A percentile compares a stretch with the other conserved stretches of the same genome.
These are phyloP conservation scores for Villa cingulata DNA, from an alignment of 2,888 invertebrate species.

Conservation along the genomic window DNA sequence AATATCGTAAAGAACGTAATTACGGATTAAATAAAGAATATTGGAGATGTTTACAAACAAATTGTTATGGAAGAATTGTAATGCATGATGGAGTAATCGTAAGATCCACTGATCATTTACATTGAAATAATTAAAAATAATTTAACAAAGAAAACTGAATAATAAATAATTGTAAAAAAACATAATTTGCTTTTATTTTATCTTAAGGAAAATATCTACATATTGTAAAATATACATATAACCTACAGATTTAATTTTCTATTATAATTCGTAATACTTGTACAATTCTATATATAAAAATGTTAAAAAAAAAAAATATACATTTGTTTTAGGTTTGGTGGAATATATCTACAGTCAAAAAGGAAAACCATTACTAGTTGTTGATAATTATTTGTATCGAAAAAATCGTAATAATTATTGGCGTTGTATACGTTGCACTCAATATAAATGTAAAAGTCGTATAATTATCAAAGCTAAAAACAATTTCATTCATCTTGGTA, in stretches of 20 bases:
- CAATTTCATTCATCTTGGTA: slow-evolving; percentile 17
- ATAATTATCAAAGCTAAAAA: slow-evolving; percentile 21
- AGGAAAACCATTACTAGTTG: slow-evolving; percentile 23
- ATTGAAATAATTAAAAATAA: too few relatives aligned
- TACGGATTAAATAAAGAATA: slow-evolving; percentile 15
- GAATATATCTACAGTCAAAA: slow-evolving; percentile 26
- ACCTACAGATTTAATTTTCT: too few relatives aligned
- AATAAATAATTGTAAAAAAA: too few relatives aligned
- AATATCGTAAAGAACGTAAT: slow-evolving; percentile 16
- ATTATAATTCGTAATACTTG: too few relatives aligned
- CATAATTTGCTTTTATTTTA: too few relatives aligned
- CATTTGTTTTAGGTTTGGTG: slow-evolving; percentile 20
- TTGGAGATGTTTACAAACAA: slow-evolving; percentile 18
- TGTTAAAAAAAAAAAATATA: too few relatives aligned
- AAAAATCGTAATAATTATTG: slow-evolving; percentile 26
- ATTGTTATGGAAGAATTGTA: slow-evolving; percentile 18
- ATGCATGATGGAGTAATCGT: slow-evolving; percentile 16
- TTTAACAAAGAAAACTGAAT: too few relatives aligned
- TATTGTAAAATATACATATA: too few relatives aligned
- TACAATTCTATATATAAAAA: too few relatives aligned
- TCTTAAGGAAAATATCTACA: too few relatives aligned
- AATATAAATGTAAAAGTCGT: slow-evolving; percentile 23
- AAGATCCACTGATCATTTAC: slow-evolving; percentile 17
- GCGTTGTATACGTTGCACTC: slow-evolving; percentile 25
- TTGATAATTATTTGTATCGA: slow-evolving; percentile 25